Percentiles rank a stretch among this genome's conserved stretches.
These are phyloP conservation scores for Heterodera schachtii DNA, from an alignment of 1,140 invertebrate genomes.

Conservation along the genomic window DNA sequence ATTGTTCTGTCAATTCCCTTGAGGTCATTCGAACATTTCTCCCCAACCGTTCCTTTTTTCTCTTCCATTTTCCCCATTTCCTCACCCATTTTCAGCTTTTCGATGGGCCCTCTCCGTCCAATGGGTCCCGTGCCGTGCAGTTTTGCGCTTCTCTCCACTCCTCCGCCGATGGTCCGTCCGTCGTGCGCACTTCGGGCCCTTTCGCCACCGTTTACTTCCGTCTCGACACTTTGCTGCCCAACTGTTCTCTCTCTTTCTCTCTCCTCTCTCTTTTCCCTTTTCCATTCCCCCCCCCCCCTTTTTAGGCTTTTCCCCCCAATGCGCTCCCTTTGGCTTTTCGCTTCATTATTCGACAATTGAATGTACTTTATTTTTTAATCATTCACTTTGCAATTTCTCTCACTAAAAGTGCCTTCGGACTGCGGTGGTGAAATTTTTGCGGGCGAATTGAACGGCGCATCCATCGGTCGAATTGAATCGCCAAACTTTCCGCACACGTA, in stretches of 20 bases:
- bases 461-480: slow-evolving; percentile 52
- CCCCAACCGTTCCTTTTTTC: background rate
- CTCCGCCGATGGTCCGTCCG: slow-evolving; percentile 2
- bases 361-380: slow-evolving; percentile 57
- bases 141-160: slow-evolving; percentile 12
- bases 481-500: slow-evolving; percentile 62
- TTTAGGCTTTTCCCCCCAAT: slow-evolving; percentile 15
- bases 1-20: slow-evolving; percentile 38
- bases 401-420: slow-evolving; percentile 58
- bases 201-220: slow-evolving; percentile 39
- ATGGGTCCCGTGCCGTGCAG: slow-evolving; percentile 32
- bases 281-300: background rate
- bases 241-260: background rate
- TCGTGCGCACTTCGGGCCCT: slow-evolving; percentile 34
- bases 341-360: slow-evolving; percentile 65
- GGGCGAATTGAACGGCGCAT: slow-evolving; percentile 29
- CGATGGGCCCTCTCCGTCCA: slow-evolving; percentile 30
- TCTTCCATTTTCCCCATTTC: slow-evolving; percentile 6
- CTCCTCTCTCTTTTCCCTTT: background rate
- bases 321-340: slow-evolving; percentile 52
- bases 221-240: background rate
- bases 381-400: too few relatives aligned
- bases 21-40: slow-evolving; percentile 16
- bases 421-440: slow-evolving; percentile 52
- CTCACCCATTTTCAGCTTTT: slow-evolving; percentile 17